Conservation (phyloP, 2,888 invertebrate genomes). For the Vanessa cardui region DNA sequence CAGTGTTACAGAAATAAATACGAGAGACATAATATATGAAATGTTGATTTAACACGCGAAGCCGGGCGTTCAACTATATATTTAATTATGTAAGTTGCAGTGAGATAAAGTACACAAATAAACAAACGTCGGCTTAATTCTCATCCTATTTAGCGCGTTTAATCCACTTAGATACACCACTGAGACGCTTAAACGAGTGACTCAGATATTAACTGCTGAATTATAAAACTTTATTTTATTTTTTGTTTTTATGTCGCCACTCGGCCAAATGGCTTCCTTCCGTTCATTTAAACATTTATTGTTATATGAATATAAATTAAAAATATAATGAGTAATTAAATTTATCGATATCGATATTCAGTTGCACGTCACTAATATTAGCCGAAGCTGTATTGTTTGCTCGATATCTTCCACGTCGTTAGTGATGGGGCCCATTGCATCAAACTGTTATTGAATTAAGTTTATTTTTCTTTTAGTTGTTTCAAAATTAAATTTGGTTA, state of each 20-base stretch:
- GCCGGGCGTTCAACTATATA: no score
- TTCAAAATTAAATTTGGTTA: no score
- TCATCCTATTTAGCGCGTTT: slow-evolving; percentile 37
- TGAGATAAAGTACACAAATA: not conserved
- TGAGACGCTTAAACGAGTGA: not conserved
- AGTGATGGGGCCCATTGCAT: not conserved
- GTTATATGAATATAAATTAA: not conserved
- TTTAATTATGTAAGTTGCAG: no score
- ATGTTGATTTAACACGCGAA: no score
- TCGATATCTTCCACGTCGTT: not conserved
- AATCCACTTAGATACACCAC: slow-evolving; percentile 31
- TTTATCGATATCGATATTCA: no score
- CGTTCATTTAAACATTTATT: slow-evolving; percentile 17
- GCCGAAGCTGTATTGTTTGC: no score
- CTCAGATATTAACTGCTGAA: slow-evolving; percentile 11
- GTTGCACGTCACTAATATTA: no score
- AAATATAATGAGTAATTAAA: no score
- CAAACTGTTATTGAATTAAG: slow-evolving; percentile 1
- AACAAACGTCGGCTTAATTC: slow-evolving; percentile 26
- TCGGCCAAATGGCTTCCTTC: slow-evolving; percentile 24
- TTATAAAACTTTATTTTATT: slow-evolving; percentile 17
- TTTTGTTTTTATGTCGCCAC: slow-evolving; percentile 17
- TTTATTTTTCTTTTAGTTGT: no score
- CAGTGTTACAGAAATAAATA: no score
- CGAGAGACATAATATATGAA: no score